phyloP scores from a whole-genome alignment of 1,140 invertebrate genomes.

The Caenorhabditis latens region DNA sequence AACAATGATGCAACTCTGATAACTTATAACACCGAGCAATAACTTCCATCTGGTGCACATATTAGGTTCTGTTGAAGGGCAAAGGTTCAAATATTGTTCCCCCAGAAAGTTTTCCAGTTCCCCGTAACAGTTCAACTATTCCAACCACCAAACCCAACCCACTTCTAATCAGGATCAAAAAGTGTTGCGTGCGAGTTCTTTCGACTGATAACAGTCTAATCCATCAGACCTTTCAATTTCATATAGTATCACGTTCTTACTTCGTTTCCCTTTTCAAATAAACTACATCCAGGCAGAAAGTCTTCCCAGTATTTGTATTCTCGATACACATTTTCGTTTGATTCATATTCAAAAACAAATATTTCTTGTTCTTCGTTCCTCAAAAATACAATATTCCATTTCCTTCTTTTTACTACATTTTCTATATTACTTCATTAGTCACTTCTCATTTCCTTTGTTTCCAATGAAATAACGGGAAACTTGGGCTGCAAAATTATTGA shows the following conservation, averaged over 20 bases:
- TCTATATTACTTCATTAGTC: not conserved
- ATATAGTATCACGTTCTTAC: not conserved
- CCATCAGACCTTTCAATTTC: not conserved
- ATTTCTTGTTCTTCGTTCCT: not conserved
- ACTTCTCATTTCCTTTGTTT: slow-evolving; percentile 17
- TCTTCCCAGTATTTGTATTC: too few species aligned
- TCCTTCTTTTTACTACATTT: slow-evolving; percentile 8
- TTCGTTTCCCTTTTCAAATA: not conserved
- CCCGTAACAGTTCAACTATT: too few species aligned
- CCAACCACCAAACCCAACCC: not conserved
- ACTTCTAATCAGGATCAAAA: not conserved
- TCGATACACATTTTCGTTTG: not conserved
- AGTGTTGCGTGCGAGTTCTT: not conserved
- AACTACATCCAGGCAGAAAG: too few species aligned
- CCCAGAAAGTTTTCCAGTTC: too few species aligned
- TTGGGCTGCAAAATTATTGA: slow-evolving; percentile 15
- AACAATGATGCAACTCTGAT: too few species aligned
- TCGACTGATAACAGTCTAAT: slow-evolving; percentile 10
- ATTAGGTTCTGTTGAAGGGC: too few species aligned
- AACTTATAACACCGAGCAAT: too few species aligned
- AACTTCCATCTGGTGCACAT: too few species aligned
- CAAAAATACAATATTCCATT: not conserved
- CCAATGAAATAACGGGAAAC: not conserved
- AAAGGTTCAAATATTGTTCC: too few species aligned
- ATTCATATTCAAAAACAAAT: not conserved